phyloP scores from a whole-genome alignment of 2,888 invertebrate species.

The Cosmopolites sordidus region DNA sequence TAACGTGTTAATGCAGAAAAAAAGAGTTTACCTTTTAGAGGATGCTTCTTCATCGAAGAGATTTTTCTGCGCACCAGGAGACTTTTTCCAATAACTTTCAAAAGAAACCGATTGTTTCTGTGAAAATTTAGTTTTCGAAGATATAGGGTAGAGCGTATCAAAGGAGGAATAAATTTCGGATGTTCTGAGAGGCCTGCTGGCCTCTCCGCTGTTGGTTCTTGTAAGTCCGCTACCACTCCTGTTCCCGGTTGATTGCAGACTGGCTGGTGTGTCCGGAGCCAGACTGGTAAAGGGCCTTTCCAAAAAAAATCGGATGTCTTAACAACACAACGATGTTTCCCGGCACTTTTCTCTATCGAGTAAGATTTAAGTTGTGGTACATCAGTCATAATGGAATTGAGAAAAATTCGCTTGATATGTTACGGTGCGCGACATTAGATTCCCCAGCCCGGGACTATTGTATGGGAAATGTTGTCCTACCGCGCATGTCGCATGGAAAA shows the following conservation, averaged over 20 bases:
- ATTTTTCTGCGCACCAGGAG: constrained; percentile 26
- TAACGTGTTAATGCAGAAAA: too few relatives aligned
- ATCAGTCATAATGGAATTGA: constrained; percentile 46
- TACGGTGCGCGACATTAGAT: constrained; percentile 44
- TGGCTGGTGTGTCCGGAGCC: constrained; percentile 46
- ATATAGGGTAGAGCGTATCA: constrained; percentile 36
- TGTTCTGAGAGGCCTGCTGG: constrained; percentile 26
- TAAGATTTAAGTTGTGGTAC: constrained; percentile 35
- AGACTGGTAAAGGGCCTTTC: constrained; percentile 42
- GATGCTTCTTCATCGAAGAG: constrained; percentile 28
- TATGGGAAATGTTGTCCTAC: constrained; percentile 1
- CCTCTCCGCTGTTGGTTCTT: constrained; percentile 36
- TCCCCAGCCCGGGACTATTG: constrained; percentile 28
- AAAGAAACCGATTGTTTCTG: constrained; percentile 35
- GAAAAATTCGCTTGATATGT: constrained; percentile 40
- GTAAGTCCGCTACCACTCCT: constrained; percentile 29
- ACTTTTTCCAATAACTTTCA: constrained; percentile 33
- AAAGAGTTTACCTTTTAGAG: constrained; percentile 15
- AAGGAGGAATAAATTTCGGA: constrained; percentile 35
- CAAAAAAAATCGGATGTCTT: constrained; percentile 33
- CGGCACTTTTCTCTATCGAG: constrained; percentile 35
- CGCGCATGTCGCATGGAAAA: constrained; percentile 8
- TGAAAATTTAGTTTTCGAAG: constrained; percentile 31
- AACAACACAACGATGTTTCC: constrained; percentile 21
- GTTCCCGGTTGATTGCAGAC: constrained; percentile 35